Evolutionary conservation across 2,113 vertebrate species (phyloP), one percentile per base, ranked within the genome.

Genomic region (Cebus imitator): DNA sequence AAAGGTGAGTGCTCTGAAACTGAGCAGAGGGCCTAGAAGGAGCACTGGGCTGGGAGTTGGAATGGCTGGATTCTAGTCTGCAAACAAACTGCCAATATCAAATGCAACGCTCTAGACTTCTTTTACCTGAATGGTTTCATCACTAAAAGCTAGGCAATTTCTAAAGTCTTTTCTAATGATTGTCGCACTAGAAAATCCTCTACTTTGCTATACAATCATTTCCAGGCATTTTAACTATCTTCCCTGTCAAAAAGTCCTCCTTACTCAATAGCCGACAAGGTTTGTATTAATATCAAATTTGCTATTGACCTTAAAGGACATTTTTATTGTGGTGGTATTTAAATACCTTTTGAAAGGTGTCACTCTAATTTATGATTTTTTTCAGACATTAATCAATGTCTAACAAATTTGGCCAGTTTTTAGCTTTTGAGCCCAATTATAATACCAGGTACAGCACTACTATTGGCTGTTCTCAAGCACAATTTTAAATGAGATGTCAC

Each of bases 401-500:
- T 98, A 78, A 97, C 45, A 97, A 97, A 97, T 97, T 92, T 35
- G 86, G 91, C 95, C 0, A 30, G 66, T 91, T 97, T 98, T 88
- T 83, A 97, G 90, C 55, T 95, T 92, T 95, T 66, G 58, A 98
- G 97, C 48, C 92, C 92, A 96, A 98, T 97, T 93, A 94, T 92
- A 94, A 96, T 97, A 88, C 64, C 92, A 95, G 80, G 93, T 89
- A 97, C 97, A 96, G 97, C 90, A 97, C 93, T 97, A 95, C 97
- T 98, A 97, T 95, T 84, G 82, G 40, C 81, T 96, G 32, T 96
- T 98, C 82, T 97, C 95, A 98, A 97, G 64, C 96, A 97, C 95
- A 97, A 75, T 97, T 98, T 97, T 97, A 98, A 97, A 97, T 96
- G 91, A 98, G 61, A 86, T 92, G 96, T 98, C 97, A 96, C 70